Percentiles rank a stretch among this genome's conserved stretches.
Evolutionary conservation across 2,113 vertebrate species (phyloP).

Genomic region (Sturnira hondurensis): DNA sequence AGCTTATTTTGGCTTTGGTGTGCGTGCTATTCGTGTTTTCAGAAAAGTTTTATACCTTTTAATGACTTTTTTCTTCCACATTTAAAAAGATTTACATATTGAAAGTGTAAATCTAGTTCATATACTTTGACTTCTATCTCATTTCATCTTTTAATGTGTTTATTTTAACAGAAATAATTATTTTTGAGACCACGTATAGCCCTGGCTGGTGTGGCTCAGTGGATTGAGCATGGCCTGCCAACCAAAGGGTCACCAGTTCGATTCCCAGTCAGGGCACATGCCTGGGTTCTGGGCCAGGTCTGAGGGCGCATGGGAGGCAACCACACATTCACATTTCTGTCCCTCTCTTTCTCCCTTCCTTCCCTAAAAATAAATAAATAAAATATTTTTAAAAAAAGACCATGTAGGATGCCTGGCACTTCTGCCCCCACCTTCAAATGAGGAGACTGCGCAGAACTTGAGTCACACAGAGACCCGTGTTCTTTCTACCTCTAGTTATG

Average conservation of each 20-base stretch:
- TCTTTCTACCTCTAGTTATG: neutral
- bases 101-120: neutral
- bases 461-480: neutral
- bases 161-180: neutral
- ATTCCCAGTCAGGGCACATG: no score
- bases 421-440: neutral
- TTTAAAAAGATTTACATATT: neutral
- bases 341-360: no score
- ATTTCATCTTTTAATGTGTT: neutral
- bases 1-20: neutral
- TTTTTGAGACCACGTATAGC: neutral
- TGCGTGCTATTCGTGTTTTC: neutral
- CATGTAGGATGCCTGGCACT: neutral
- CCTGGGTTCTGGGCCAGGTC: no score
- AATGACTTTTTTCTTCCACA: neutral
- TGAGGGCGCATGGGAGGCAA: no score
- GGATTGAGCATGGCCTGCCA: no score
- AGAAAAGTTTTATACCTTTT: neutral
- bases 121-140: neutral
- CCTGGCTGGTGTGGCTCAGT: no score
- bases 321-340: no score
- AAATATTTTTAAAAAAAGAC: no score
- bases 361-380: no score
- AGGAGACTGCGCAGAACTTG: neutral
- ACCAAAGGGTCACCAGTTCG: no score